These are phyloP conservation scores for Crotalus horridus DNA, from an alignment of 2,113 vertebrate species.

Conservation along the genomic window DNA sequence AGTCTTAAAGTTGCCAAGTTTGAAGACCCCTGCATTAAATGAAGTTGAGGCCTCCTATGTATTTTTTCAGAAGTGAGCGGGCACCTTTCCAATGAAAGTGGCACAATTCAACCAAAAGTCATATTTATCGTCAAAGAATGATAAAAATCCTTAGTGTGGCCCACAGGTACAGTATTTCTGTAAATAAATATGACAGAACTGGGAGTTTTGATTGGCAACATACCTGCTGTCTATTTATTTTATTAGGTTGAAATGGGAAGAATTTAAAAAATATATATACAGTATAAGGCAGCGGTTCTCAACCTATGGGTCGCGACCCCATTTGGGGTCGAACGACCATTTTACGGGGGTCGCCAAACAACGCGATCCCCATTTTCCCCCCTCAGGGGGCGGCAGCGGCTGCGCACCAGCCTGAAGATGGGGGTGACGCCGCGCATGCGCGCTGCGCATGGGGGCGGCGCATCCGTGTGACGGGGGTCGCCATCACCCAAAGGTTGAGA, in stretches of 20 bases:
- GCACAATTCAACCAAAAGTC: not conserved
- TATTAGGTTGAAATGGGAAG: not conserved
- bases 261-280: not conserved
- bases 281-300: too few relatives aligned
- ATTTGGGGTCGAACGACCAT: too few relatives aligned
- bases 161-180: not conserved
- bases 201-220: not conserved
- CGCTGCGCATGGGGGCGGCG: too few relatives aligned
- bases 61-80: not conserved
- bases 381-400: too few relatives aligned
- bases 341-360: too few relatives aligned
- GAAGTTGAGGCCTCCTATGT: not conserved
- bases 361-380: too few relatives aligned
- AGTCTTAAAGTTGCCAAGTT: too few relatives aligned
- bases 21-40: not conserved
- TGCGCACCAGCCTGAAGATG: too few relatives aligned
- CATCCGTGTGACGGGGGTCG: too few relatives aligned
- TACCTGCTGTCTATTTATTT: not conserved
- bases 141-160: not conserved
- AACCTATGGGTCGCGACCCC: too few relatives aligned
- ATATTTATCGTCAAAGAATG: not conserved
- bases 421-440: fast-evolving
- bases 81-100: not conserved
- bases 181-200: not conserved
- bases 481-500: too few relatives aligned